Evolutionary conservation across 1,140 invertebrate genomes (phyloP).

Genomic region (Diachasmimorpha longicaudata): DNA sequence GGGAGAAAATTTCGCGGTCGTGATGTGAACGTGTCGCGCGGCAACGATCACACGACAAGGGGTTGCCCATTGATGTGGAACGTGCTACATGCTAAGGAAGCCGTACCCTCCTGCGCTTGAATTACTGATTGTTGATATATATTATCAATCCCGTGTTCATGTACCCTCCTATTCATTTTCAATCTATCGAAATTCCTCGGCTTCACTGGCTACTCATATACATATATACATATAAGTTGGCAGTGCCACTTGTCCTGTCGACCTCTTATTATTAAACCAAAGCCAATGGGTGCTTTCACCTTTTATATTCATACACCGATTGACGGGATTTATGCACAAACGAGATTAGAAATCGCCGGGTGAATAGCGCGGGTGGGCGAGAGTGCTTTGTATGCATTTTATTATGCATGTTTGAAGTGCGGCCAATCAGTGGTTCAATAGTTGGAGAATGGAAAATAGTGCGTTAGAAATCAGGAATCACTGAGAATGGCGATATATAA

Average conservation of each 20-base stretch:
- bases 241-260: neutral
- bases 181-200: constrained; percentile 13
- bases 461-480: neutral
- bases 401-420: neutral
- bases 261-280: constrained; percentile 8
- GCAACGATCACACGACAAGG: constrained; percentile 11
- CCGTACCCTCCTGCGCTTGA: neutral
- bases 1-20: constrained; percentile 10
- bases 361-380: constrained; percentile 21
- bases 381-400: neutral
- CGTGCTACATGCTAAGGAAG: constrained; percentile 11
- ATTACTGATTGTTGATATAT: neutral
- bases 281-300: constrained; percentile 18
- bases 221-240: neutral
- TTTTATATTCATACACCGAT: constrained; percentile 10
- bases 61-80: constrained; percentile 18
- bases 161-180: neutral
- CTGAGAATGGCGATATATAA: neutral
- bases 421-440: neutral
- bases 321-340: constrained; percentile 7
- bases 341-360: constrained; percentile 19
- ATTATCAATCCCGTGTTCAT: constrained; percentile 3
- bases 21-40: constrained; percentile 4
- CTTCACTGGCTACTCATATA: neutral
- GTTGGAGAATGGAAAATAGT: neutral